A percentile compares a stretch with the other conserved stretches of the same genome.
phyloP scores from a whole-genome alignment of 1,140 invertebrate genomes.

The Diploscapter pachys region DNA sequence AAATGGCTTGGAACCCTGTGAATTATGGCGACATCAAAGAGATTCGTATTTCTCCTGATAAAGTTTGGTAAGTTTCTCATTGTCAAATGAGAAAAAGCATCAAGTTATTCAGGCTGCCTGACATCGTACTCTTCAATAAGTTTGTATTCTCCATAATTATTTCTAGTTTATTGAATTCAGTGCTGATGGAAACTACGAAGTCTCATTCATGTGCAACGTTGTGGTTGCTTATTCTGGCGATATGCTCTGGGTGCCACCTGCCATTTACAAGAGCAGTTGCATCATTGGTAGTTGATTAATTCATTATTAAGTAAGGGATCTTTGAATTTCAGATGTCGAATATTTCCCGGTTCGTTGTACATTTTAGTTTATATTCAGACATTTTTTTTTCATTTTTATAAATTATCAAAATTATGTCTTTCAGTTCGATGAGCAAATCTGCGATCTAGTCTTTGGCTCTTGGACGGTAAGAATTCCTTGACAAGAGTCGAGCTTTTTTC shows the following conservation, averaged over 20 bases:
- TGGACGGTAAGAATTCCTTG: slow-evolving; percentile 88
- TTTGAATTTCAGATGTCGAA: slow-evolving; percentile 40
- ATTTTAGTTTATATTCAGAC: no score
- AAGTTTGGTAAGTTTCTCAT: slow-evolving; percentile 72
- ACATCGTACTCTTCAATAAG: slow-evolving; percentile 99
- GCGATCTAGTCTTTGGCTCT: slow-evolving; percentile 97
- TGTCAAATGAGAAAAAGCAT: no score
- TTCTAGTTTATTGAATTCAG: slow-evolving; percentile 61
- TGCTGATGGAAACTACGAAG: slow-evolving; percentile 97
- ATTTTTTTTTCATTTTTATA: no score
- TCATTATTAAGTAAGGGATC: background rate
- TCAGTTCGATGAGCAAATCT: slow-evolving; percentile 76
- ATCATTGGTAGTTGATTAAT: slow-evolving; percentile 81
- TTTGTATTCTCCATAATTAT: slow-evolving; percentile 62
- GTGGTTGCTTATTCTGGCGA: slow-evolving; percentile 82
- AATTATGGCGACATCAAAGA: slow-evolving; percentile 95
- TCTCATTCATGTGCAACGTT: slow-evolving; percentile 92
- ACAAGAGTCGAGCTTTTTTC: background rate
- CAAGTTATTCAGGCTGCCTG: slow-evolving; percentile 75
- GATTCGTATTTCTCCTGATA: slow-evolving; percentile 88
- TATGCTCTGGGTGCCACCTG: slow-evolving; percentile 84
- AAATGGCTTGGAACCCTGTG: slow-evolving; percentile 92
- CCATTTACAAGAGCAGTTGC: slow-evolving; percentile 97
- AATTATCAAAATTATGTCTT: slow-evolving; percentile 31
- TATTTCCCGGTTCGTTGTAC: slow-evolving; percentile 40